Base-by-base conservation (phyloP, 35 echinoderm and acorn worm species). In the Eucidaris tribuloides region DNA sequence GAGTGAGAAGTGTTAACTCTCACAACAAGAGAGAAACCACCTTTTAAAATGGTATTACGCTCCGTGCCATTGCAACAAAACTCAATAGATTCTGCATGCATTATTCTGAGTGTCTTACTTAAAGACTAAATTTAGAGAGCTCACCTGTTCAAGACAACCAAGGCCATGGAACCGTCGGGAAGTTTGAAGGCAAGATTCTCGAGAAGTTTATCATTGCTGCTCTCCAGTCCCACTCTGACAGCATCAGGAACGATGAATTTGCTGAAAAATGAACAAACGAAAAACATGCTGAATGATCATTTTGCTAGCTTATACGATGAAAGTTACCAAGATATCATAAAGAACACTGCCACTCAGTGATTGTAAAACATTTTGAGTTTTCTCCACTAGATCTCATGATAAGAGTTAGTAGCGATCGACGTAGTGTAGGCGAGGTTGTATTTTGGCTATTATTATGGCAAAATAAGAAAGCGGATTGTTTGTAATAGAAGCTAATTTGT, bases 211-310 rank as follows among this genome's bases (percentile, higher is more conserved):
- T 25, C 62, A 0, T 33, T 66, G 39, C 20, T 2, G 5, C 31
- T n/a, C 30, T 15, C 30, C 3, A 63, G 6, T 64, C 59, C 57
- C 27, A 83, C 50, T 11, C 59, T 37, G 20, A 65, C 59, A 46
- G 81, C 64, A 15, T 61, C 81, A 15, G 81, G 81, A 19, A 46
- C 58, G 68, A 83, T 83, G 62, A 83, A 83, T 45, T 83, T 83
- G 27, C 81, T 83, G 62, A 18, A 7, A 37, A 14, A 57, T 6
- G 22, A 2, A 11, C 6, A 19, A 5, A 4, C 36, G 5, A 3
- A 11, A 29, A 4, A 11, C 20, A 24, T 66, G 20, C 27, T 13
- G 13, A 11, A 11, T 11, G 7, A 13, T n/a, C 7, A 66, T 33
- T n/a, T 9, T 66, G 62, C n/a, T n/a, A n/a, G n/a, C n/a, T n/a